Evolutionary conservation across 2,888 invertebrate species (phyloP).

Genomic region (Limnephilus auricula): DNA sequence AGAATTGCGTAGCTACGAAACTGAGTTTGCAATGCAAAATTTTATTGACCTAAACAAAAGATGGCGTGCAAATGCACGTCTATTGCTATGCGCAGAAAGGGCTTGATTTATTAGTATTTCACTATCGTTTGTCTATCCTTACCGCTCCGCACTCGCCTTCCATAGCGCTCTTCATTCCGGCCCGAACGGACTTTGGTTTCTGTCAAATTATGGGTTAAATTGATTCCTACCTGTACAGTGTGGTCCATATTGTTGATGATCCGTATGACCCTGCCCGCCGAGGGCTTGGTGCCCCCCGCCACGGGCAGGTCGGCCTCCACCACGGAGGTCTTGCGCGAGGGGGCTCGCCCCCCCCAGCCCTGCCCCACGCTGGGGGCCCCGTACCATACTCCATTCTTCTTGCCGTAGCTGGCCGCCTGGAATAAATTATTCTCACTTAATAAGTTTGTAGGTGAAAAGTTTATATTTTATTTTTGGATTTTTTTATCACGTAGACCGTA

Average conservation of each 20-base stretch:
- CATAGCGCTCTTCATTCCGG: no score
- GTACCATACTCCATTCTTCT: slow-evolving; percentile 94
- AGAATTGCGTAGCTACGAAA: no score
- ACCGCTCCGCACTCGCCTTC: no score
- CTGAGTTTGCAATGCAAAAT: no score
- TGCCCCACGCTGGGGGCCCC: slow-evolving; percentile 79
- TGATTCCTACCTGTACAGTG: slow-evolving; percentile 86
- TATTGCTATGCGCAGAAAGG: no score
- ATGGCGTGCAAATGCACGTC: no score
- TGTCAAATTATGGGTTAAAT: no score
- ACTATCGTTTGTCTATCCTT: no score
- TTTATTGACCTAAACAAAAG: no score
- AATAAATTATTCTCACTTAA: slow-evolving; percentile 64
- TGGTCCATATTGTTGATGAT: slow-evolving; percentile 97
- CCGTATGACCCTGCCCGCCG: slow-evolving; percentile 91
- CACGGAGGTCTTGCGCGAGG: slow-evolving; percentile 89
- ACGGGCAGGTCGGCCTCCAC: slow-evolving; percentile 89
- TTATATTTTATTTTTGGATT: background rate
- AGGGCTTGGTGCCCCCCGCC: slow-evolving; percentile 85
- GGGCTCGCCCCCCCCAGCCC: slow-evolving; percentile 84
- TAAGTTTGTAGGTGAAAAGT: background rate
- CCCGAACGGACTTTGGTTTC: no score
- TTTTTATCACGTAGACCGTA: background rate
- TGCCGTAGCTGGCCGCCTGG: slow-evolving; percentile 93
- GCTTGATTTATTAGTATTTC: no score